phyloP scores from a whole-genome alignment of 2,113 vertebrate genomes.

The Hassar affinis region DNA sequence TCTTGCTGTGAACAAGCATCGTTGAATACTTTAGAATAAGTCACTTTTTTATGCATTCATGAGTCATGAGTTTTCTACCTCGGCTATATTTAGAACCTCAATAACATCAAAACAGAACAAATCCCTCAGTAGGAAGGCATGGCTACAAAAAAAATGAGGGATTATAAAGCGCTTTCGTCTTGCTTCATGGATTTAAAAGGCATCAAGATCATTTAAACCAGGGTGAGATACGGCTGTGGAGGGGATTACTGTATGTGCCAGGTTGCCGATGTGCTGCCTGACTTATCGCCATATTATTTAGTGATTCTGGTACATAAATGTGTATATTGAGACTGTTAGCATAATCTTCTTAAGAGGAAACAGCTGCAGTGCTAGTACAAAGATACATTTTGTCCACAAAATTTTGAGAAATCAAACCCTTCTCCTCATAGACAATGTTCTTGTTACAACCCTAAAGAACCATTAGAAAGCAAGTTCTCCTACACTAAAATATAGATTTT shows the following conservation, averaged over 20 bases:
- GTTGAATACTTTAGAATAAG: too few species aligned
- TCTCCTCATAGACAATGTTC: not conserved
- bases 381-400: not conserved
- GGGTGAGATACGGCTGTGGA: slow-evolving; percentile 19
- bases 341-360: not conserved
- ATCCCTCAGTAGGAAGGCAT: slow-evolving; percentile 5
- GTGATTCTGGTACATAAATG: slow-evolving; percentile 12
- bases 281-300: not conserved
- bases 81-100: slow-evolving; percentile 18
- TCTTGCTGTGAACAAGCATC: not conserved
- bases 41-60: not conserved
- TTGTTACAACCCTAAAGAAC: not conserved
- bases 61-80: not conserved
- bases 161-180: not conserved
- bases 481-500: not conserved
- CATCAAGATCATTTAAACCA: slow-evolving; percentile 24
- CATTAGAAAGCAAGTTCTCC: not conserved
- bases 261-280: not conserved
- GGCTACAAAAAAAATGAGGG: not conserved
- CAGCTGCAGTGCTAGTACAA: not conserved
- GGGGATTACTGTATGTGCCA: slow-evolving; percentile 8
- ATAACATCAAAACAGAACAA: slow-evolving; percentile 12
- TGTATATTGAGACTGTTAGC: slow-evolving; percentile 1
- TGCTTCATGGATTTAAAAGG: not conserved
- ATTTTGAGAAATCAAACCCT: not conserved